Evolutionary conservation across 23 tunicate species (phyloP), one percentile per base, ranked within the genome.

Genomic region (Styela clava): DNA sequence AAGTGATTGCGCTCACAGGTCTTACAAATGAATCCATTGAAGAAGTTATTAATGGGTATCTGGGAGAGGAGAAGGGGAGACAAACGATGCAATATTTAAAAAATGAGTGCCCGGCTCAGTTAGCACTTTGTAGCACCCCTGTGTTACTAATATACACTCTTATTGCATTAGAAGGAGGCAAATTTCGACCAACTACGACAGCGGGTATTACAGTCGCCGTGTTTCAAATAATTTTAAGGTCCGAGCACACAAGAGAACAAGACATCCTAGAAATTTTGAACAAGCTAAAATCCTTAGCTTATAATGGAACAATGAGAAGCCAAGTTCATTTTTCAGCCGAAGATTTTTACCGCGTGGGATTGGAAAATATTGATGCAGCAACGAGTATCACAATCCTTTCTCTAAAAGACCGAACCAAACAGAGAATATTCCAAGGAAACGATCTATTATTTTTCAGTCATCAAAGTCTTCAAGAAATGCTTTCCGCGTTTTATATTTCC

Each of bases 1-100:
- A 67, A 67, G 31, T 67, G 16, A 67, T 67, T 67, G 71, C 2
- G 21, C 71, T 67, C 23, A 25, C 71, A 27, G 71, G 71, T 67
- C 24, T 67, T 16, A 67, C 71, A 16, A 1, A 67, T 12, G 71
- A 67, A 25, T 67, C 71, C 0, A 67, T 67, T 16, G 24, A 67
- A 24, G 16, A 1, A 67, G 31, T 67, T 16, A 67, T 67, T 29
- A 25, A 16, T 22, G 71, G 71, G 12, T 67, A 67, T 24, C 0
- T 67, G 2, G 71, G 71, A 12, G 71, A 67, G 0, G 22, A 67
- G 24, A 67, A 67, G 22, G 31, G 31, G 16, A 24, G 0, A 67
- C 16, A 27, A 22, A 67, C 71, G 12, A 67, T 67, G 71, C 16
- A 1, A 18, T 67, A 25, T 67, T 29, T 67, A 29, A 24, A 67